Percentiles rank a stretch among this genome's conserved stretches.
Conservation (phyloP, 2,113 vertebrate genomes). For the Halichoeres trimaculatus region DNA sequence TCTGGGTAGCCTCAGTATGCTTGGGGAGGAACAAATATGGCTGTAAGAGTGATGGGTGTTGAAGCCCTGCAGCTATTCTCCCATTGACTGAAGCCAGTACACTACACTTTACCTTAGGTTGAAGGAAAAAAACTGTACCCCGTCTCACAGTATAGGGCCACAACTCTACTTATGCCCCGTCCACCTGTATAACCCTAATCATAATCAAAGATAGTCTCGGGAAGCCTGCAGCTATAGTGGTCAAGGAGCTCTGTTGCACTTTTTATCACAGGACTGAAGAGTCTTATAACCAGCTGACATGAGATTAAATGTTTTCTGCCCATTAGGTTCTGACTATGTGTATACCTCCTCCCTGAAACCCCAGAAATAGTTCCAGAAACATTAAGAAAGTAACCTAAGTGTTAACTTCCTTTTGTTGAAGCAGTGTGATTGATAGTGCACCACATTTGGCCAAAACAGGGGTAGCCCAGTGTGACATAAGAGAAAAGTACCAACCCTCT, state of each 20-base stretch:
- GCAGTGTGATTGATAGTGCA: neutral
- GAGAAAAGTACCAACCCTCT: constrained; percentile 36
- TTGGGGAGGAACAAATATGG: constrained; percentile 36
- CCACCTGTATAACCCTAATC: constrained; percentile 56
- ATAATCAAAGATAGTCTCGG: constrained; percentile 51
- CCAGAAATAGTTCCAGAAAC: neutral
- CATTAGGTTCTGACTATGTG: neutral
- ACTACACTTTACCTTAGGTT: constrained; percentile 34
- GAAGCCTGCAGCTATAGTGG: constrained; percentile 59
- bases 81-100: constrained; percentile 10
- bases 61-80: constrained; percentile 26
- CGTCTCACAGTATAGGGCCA: constrained; percentile 40
- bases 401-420: neutral
- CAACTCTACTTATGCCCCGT: constrained; percentile 59
- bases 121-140: constrained; percentile 28
- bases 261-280: constrained; percentile 42
- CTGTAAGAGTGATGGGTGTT: constrained; percentile 34
- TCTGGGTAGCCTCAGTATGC: constrained; percentile 14
- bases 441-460: constrained; percentile 4
- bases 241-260: constrained; percentile 64
- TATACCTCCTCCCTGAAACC: neutral
- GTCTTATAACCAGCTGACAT: constrained; percentile 16
- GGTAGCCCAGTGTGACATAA: constrained; percentile 23
- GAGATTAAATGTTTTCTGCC: constrained; percentile 14
- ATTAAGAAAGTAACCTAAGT: neutral